Conservation (phyloP, 2,888 invertebrate species). For the Orchesellides sinensis region DNA sequence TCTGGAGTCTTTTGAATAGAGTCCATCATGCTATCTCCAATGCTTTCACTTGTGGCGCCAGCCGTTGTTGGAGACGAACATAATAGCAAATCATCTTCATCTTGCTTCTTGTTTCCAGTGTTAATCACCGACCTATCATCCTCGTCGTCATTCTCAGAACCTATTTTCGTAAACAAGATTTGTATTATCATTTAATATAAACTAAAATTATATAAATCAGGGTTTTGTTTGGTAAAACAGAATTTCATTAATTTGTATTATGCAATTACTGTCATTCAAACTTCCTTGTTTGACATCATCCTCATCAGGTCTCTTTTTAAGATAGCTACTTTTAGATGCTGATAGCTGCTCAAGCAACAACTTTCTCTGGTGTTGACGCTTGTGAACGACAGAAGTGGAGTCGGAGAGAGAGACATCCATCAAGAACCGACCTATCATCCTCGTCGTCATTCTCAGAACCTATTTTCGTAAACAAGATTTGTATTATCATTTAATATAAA, state of each 20-base stretch:
- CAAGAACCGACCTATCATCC: not conserved
- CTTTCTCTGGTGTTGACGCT: constrained; percentile 18
- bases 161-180: too few species aligned
- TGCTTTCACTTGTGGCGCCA: constrained; percentile 58
- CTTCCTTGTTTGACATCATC: not conserved
- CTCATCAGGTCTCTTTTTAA: constrained; percentile 2
- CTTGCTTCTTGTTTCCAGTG: not conserved
- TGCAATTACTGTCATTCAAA: constrained; percentile 7
- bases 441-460: not conserved
- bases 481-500: too few species aligned
- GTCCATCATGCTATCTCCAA: constrained; percentile 71
- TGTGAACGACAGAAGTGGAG: constrained; percentile 31
- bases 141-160: not conserved
- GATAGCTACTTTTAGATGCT: not conserved
- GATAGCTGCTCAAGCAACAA: constrained; percentile 34
- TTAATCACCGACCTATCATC: not conserved
- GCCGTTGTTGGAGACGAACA: constrained; percentile 24
- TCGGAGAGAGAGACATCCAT: constrained; percentile 64
- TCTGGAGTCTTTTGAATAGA: constrained; percentile 67
- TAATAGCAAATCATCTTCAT: constrained; percentile 34
- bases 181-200: too few species aligned
- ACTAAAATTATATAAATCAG: too few species aligned
- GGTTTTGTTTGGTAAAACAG: too few species aligned
- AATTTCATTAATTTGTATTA: too few species aligned
- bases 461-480: too few species aligned